Base-by-base conservation (phyloP, 2,113 vertebrate species). In the Limanda limanda region DNA sequence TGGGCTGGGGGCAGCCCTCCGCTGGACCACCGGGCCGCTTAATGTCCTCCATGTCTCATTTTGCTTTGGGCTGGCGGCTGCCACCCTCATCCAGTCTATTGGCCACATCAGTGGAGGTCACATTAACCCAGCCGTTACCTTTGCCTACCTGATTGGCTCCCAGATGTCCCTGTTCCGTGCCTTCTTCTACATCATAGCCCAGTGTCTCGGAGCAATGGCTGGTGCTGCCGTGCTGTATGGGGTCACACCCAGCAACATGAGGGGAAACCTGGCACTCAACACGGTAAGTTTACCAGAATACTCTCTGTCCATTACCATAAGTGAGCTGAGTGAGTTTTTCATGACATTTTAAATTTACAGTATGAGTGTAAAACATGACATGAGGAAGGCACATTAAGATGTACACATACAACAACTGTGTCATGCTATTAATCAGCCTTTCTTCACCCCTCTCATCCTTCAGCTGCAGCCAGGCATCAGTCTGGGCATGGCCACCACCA, bases 31-130 rank as follows among this genome's bases (percentile, higher is more conserved):
- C 0, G 97, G 96, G 45, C 94, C 96, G 65, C 89, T 93, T 72
- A 95, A 95, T 25, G 93, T 97, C 69, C 87, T 98, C 59, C 96
- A 95, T 59, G 94, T 97, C 61, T 96, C 97, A 78, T 85, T 98
- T 88, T 96, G 96, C 91, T 98, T 98, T 57, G 97, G 97, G 52
- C 84, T 98, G 92, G 96, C 96, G 7, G 93, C 96, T 47, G 96
- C 96, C 88, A 98, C 96, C 1, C 76, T 98, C 86, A 96, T 98
- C 89, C 97, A 98, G 90, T 92, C 95, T 57, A 93, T 99, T 31
- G 97, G 97, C 66, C 96, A 97, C 71, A 95, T 99, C 91, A 98
- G 97, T 3, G 97, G 97, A 14, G 97, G 96, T 81, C 97, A 98
- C 85, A 91, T 98, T 94, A 99, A 98, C 89, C 97, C 97, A 3